phyloP scores from a whole-genome alignment of 2,113 vertebrate species.

The Caranx ignobilis region DNA sequence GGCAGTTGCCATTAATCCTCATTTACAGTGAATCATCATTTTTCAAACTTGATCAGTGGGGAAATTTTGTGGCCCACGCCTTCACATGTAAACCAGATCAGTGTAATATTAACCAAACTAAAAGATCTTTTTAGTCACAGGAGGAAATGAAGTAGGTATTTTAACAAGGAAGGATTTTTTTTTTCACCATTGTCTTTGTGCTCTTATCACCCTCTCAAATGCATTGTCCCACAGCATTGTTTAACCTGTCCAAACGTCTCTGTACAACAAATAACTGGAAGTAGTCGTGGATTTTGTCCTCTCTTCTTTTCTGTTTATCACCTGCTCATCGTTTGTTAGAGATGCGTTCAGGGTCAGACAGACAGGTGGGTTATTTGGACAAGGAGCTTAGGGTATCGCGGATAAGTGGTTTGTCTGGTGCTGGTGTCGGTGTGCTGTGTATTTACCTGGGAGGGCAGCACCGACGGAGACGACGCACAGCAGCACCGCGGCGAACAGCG shows the following conservation, averaged over 20 bases:
- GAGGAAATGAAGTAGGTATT: slow-evolving; percentile 1
- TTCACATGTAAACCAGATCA: too few species aligned
- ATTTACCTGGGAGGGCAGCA: slow-evolving; percentile 68
- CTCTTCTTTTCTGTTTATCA: not conserved
- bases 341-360: not conserved
- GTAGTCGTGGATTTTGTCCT: not conserved
- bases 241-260: slow-evolving; percentile 27
- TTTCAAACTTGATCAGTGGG: not conserved
- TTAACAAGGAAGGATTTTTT: slow-evolving; percentile 26
- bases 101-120: slow-evolving; percentile 1
- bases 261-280: not conserved
- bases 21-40: not conserved
- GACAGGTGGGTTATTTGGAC: not conserved
- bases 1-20: not conserved
- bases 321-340: not conserved
- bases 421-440: not conserved
- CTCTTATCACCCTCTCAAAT: not conserved
- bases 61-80: not conserved
- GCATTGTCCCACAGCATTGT: not conserved
- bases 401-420: not conserved
- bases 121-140: not conserved
- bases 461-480: slow-evolving; percentile 44
- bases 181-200: slow-evolving; percentile 6
- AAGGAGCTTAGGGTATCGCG: not conserved
- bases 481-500: slow-evolving; percentile 53